Percentiles rank a stretch among this genome's conserved stretches.
phyloP scores from a whole-genome alignment of 2,113 vertebrate genomes.

The Sula dactylatra region DNA sequence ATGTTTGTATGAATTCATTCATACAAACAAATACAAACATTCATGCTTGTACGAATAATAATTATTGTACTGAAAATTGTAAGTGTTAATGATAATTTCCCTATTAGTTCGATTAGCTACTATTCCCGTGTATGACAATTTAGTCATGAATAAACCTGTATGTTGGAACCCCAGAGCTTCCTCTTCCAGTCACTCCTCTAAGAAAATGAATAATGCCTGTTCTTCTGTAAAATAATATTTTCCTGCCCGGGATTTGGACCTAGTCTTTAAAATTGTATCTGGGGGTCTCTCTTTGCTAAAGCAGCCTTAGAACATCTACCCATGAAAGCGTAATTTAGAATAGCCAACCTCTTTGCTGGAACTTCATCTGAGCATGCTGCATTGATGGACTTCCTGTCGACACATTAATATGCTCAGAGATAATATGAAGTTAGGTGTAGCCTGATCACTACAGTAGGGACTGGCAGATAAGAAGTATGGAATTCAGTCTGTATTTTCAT shows the following conservation, averaged over 20 bases:
- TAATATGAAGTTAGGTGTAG: not conserved
- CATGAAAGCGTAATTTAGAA: not conserved
- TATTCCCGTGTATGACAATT: not conserved
- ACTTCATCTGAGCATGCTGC: not conserved
- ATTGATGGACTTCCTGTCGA: not conserved
- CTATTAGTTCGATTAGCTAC: not conserved
- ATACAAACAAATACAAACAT: not conserved
- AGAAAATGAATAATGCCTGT: not conserved
- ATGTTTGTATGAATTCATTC: not conserved
- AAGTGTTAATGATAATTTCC: not conserved
- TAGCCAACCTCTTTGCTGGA: not conserved
- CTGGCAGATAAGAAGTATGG: not conserved
- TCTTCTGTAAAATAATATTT: not conserved
- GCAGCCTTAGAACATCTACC: not conserved
- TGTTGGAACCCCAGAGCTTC: not conserved
- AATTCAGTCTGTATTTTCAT: not conserved
- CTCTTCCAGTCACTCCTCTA: not conserved
- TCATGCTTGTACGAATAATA: not conserved
- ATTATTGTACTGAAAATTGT: not conserved
- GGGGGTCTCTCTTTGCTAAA: not conserved
- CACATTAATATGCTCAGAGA: not conserved
- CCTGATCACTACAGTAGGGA: not conserved
- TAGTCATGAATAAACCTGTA: not conserved
- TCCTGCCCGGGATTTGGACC: not conserved
- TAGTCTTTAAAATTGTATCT: not conserved